A percentile compares a stretch with the other conserved stretches of the same genome.
Evolutionary conservation across 1,140 invertebrate species (phyloP).

Genomic region (Oppia nitens): DNA sequence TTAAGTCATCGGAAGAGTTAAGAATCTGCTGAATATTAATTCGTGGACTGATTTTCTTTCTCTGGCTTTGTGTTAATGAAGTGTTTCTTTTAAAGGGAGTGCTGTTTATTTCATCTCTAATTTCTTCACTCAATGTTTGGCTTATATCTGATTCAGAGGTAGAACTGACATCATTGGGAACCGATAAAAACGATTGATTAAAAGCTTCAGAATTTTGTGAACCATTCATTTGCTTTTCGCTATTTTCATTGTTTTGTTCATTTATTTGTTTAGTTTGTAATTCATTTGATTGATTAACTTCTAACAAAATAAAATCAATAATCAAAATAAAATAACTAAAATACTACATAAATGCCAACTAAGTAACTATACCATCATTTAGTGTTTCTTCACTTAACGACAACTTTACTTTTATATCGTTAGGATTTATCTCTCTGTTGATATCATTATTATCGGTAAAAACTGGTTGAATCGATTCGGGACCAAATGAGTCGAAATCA

Average conservation of each 20-base stretch:
- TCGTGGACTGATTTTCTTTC: conserved; percentile 13
- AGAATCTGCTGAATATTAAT: conserved; percentile 14
- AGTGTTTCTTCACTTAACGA: too few species aligned
- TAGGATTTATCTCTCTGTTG: too few species aligned
- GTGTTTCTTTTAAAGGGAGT: conserved; percentile 2
- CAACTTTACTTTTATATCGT: too few species aligned
- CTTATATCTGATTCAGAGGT: conserved; percentile 18
- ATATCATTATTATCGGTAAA: conserved; percentile 10
- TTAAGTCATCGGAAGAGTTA: not conserved
- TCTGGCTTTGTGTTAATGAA: conserved; percentile 15
- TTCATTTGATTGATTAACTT: too few species aligned
- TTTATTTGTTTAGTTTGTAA: not conserved
- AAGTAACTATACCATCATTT: too few species aligned
- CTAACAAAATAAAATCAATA: too few species aligned
- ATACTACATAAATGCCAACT: too few species aligned
- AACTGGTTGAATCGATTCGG: conserved; percentile 18
- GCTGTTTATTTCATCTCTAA: not conserved
- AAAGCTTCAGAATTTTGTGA: not conserved
- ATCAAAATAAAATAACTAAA: too few species aligned
- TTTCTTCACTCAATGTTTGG: conserved; percentile 7
- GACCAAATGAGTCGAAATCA: conserved; percentile 20
- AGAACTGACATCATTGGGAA: not conserved
- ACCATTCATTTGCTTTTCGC: not conserved
- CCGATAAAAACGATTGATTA: not conserved
- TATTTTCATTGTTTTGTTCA: not conserved